Conservation (phyloP, 2,797 vertebrate species). For the Clarias platycephalus region DNA sequence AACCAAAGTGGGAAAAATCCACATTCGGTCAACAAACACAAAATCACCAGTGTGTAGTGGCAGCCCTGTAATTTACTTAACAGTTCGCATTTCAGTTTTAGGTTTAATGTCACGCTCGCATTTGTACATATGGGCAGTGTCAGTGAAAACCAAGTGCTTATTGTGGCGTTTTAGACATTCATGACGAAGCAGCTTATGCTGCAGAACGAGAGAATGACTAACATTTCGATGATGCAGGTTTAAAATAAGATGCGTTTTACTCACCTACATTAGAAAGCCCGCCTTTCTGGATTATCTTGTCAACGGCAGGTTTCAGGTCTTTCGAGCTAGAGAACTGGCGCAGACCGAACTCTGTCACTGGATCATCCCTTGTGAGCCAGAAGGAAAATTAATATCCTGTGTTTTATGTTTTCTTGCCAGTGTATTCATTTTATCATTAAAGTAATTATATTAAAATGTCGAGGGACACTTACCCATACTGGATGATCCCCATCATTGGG, state of each 20-base stretch:
- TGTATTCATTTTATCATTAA: neutral
- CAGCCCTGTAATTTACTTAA: constrained; percentile 73
- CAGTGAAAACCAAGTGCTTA: constrained; percentile 64
- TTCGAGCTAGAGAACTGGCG: constrained; percentile 80
- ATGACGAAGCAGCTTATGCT: neutral
- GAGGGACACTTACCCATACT: constrained; percentile 82
- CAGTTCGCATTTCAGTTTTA: constrained; percentile 70
- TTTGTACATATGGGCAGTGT: constrained; percentile 64
- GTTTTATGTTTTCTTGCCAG: neutral
- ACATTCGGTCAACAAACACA: constrained; percentile 57
- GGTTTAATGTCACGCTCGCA: constrained; percentile 71
- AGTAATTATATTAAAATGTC: neutral
- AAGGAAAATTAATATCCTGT: neutral
- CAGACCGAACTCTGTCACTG: constrained; percentile 89
- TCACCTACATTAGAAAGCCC: constrained; percentile 93
- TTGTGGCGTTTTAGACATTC: constrained; percentile 63
- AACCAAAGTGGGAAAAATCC: neutral
- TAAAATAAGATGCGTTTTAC: constrained; percentile 60
- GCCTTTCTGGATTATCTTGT: constrained; percentile 90
- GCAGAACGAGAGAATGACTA: neutral
- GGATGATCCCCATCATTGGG: constrained; percentile 93
- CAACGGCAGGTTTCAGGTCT: constrained; percentile 84
- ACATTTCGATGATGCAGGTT: neutral
- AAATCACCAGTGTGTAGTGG: constrained; percentile 59
- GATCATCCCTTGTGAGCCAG: constrained; percentile 77